Evolutionary conservation across 2,797 vertebrate species (phyloP).

Genomic region (Gymnoscopelus microlampas): DNA sequence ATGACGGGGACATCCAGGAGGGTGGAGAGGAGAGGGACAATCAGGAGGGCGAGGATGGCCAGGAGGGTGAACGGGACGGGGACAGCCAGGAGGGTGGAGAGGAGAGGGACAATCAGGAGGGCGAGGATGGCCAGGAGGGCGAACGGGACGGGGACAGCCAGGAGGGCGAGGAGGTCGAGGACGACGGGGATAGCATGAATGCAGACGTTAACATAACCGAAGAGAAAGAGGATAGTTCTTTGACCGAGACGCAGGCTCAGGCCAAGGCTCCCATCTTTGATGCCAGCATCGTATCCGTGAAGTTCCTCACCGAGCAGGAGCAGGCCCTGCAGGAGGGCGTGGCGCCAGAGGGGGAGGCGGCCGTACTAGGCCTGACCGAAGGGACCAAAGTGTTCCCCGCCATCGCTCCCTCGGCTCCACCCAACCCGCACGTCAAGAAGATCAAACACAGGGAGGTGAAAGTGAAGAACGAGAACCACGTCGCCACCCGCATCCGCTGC

Average conservation of each 20-base stretch:
- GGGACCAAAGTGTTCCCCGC: slow-evolving; percentile 25
- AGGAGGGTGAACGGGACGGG: slow-evolving; percentile 1
- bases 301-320: slow-evolving; percentile 80
- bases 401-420: slow-evolving; percentile 13
- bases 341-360: slow-evolving; percentile 54
- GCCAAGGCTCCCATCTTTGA: slow-evolving; percentile 85
- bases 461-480: slow-evolving; percentile 47
- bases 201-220: slow-evolving; percentile 43
- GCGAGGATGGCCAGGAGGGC: slow-evolving; percentile 2
- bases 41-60: slow-evolving; percentile 15
- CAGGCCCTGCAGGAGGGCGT: slow-evolving; percentile 63
- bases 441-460: slow-evolving; percentile 57
- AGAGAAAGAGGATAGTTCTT: slow-evolving; percentile 27
- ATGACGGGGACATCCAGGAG: slow-evolving; percentile 16
- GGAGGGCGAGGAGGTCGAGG: slow-evolving; percentile 30
- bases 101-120: neutral
- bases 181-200: slow-evolving; percentile 10
- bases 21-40: neutral
- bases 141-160: slow-evolving; percentile 19
- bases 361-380: slow-evolving; percentile 62
- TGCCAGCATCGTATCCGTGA: slow-evolving; percentile 90
- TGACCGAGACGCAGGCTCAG: slow-evolving; percentile 67
- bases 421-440: slow-evolving; percentile 48
- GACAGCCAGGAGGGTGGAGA: slow-evolving; percentile 25
- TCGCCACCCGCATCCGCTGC: slow-evolving; percentile 86